Conservation (phyloP, 2,888 invertebrate genomes). For the Drosophila nr. fundita region DNA sequence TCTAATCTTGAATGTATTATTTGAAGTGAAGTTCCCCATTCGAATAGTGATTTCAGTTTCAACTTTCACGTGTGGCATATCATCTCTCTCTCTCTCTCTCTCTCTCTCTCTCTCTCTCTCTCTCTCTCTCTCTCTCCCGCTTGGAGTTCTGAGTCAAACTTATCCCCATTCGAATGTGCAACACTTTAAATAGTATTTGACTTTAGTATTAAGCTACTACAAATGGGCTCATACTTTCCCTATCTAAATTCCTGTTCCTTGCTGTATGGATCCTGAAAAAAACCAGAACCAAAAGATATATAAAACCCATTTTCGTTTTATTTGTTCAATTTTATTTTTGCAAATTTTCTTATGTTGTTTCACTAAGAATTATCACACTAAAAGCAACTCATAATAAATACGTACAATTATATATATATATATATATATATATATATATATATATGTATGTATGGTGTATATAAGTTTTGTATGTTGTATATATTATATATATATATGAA, state of each 20-base stretch:
- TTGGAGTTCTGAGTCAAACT: conserved; percentile 17
- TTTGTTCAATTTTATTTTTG: conserved; percentile 51
- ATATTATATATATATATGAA: conserved; percentile 26
- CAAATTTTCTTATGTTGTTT: conserved; percentile 53
- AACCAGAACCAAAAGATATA: not conserved
- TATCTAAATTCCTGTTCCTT: conserved; percentile 26
- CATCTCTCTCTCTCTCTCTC: conserved; percentile 8
- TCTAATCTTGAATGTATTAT: conserved; percentile 6
- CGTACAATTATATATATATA: conserved; percentile 48
- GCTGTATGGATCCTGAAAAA: not conserved
- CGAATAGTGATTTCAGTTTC: conserved; percentile 7
- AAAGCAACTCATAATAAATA: conserved; percentile 78
- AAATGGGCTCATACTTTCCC: conserved; percentile 9
- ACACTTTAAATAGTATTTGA: conserved; percentile 47
- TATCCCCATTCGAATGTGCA: conserved; percentile 14
- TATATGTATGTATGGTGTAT: conserved; percentile 37
- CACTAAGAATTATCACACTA: conserved; percentile 75
- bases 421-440: not conserved
- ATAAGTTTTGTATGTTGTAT: conserved; percentile 34
- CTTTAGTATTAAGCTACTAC: conserved; percentile 48
- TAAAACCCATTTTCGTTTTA: not conserved
- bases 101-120: too few species aligned
- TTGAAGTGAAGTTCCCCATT: conserved; percentile 4
- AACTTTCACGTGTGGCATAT: conserved; percentile 36
- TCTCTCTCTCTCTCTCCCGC: conserved; percentile 4